Evolutionary conservation across 2,113 vertebrate genomes (phyloP).

Genomic region (Sphyrna mokarran): DNA sequence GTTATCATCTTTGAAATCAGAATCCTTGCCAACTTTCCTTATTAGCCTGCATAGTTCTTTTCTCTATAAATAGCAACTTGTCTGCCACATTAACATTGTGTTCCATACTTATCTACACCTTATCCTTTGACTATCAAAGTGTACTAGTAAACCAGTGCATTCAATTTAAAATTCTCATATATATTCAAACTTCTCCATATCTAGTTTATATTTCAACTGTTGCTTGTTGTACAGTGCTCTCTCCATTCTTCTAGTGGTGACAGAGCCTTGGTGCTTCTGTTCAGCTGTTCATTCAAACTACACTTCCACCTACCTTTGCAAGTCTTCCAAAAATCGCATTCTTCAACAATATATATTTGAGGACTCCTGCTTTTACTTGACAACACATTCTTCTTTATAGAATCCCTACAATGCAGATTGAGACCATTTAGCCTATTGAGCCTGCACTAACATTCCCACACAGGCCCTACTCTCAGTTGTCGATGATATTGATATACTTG

Average conservation of each 20-base stretch:
- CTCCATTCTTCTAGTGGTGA: neutral
- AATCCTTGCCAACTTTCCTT: neutral
- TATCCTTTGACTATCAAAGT: neutral
- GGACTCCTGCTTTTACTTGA: neutral
- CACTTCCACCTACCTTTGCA: neutral
- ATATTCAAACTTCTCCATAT: neutral
- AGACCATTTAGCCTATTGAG: no score
- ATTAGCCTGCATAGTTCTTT: neutral
- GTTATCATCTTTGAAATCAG: neutral
- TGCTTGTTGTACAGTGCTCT: neutral
- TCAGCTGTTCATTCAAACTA: neutral
- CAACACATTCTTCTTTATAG: neutral
- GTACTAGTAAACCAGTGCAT: neutral
- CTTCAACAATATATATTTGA: neutral
- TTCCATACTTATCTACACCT: neutral
- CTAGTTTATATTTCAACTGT: neutral
- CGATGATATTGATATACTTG: no score
- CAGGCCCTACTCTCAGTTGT: no score
- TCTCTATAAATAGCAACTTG: neutral
- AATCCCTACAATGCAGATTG: no score
- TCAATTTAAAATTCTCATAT: neutral
- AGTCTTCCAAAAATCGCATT: neutral
- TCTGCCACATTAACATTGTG: neutral
- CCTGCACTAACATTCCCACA: no score
- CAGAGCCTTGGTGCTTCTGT: neutral